Conservation (phyloP, 2,797 vertebrate genomes). For the Astyanax mexicanus region DNA sequence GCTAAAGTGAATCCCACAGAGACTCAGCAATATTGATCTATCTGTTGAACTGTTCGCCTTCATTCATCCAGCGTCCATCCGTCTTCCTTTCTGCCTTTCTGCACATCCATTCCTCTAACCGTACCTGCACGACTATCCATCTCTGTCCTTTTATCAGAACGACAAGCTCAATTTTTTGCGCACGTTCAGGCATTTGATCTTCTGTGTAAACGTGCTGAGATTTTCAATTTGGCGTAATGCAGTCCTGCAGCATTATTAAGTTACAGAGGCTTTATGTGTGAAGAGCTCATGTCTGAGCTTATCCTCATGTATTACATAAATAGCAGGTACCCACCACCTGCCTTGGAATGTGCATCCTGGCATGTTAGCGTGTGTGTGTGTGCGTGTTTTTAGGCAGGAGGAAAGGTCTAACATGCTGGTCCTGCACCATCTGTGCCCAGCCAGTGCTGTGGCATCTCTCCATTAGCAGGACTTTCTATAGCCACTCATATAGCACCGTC, state of each 20-base stretch:
- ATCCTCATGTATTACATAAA: slow-evolving; percentile 17
- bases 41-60: slow-evolving; percentile 63
- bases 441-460: slow-evolving; percentile 70
- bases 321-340: slow-evolving; percentile 46
- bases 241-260: slow-evolving; percentile 65
- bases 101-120: slow-evolving; percentile 57
- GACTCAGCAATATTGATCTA: slow-evolving; percentile 68
- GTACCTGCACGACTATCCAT: not conserved
- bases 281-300: slow-evolving; percentile 11
- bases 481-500: slow-evolving; percentile 45
- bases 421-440: slow-evolving; percentile 82
- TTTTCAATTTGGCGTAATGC: slow-evolving; percentile 51
- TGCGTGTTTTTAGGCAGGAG: slow-evolving; percentile 66
- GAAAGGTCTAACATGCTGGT: slow-evolving; percentile 76
- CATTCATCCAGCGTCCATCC: slow-evolving; percentile 68
- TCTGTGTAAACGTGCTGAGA: slow-evolving; percentile 61
- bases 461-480: slow-evolving; percentile 60
- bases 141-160: slow-evolving; percentile 29
- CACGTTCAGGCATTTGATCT: slow-evolving; percentile 65
- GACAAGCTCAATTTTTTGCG: not conserved
- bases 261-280: slow-evolving; percentile 54
- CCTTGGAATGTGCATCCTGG: slow-evolving; percentile 52
- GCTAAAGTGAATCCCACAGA: slow-evolving; percentile 71
- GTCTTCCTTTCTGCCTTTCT: slow-evolving; percentile 67
- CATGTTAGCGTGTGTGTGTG: slow-evolving; percentile 55